Conservation (phyloP, 2,888 invertebrate genomes). For the Perizoma affinitatum region DNA sequence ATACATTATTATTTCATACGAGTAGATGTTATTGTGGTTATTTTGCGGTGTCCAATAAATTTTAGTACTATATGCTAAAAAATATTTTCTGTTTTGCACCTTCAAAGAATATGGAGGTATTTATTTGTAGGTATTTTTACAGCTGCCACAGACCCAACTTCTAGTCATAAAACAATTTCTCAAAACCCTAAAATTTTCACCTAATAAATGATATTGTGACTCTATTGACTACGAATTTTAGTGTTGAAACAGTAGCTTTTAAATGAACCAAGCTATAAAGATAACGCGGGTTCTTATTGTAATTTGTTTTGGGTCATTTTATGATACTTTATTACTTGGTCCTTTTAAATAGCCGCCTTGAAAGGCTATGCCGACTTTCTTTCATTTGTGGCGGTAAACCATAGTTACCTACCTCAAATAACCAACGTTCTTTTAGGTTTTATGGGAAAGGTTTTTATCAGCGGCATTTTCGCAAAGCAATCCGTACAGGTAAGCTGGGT, state of each 20-base stretch:
- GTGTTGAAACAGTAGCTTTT: constrained; percentile 64
- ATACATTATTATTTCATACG: too few relatives aligned
- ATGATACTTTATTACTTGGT: constrained; percentile 64
- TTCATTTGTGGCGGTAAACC: constrained; percentile 42
- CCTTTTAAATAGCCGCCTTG: constrained; percentile 61
- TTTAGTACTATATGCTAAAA: too few relatives aligned
- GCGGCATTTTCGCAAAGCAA: constrained; percentile 30
- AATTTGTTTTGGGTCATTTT: constrained; percentile 67
- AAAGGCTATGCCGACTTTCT: constrained; percentile 62
- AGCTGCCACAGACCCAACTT: neutral
- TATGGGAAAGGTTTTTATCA: constrained; percentile 15
- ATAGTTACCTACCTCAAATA: constrained; percentile 36
- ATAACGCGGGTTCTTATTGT: constrained; percentile 33
- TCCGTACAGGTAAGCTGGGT: neutral
- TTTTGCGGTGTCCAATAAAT: too few relatives aligned
- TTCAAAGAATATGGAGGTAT: too few relatives aligned
- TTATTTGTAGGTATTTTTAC: neutral
- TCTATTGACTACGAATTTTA: constrained; percentile 27
- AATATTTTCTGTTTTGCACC: too few relatives aligned
- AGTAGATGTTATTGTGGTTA: too few relatives aligned
- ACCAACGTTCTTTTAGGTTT: constrained; percentile 31
- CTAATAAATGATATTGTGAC: constrained; percentile 43
- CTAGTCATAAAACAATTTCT: constrained; percentile 23
- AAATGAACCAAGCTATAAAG: constrained; percentile 41
- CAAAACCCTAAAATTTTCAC: constrained; percentile 22